phyloP scores from a whole-genome alignment of 35 echinoderm and acorn worm genomes.

The Diadema setosum region DNA sequence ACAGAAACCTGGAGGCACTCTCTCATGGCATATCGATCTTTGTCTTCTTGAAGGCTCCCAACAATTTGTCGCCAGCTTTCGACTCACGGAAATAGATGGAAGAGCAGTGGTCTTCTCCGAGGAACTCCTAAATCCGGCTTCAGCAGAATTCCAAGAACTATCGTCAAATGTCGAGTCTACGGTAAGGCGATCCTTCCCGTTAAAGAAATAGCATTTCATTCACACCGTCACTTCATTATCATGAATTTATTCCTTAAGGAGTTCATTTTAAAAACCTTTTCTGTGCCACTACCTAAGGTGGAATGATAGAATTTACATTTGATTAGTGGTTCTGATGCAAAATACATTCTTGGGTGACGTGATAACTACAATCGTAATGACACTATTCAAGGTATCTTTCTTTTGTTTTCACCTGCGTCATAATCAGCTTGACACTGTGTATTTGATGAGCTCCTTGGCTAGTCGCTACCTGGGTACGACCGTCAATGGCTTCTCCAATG shows the following conservation, averaged over 20 bases:
- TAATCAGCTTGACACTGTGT: conserved; percentile 61
- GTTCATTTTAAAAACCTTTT: too few relatives aligned
- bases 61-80: background rate
- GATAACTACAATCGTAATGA: too few relatives aligned
- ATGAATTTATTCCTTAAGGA: too few relatives aligned
- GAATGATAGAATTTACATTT: too few relatives aligned
- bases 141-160: background rate
- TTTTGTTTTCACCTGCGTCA: too few relatives aligned
- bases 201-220: too few relatives aligned
- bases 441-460: background rate
- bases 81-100: background rate
- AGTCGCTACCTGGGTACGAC: conserved; percentile 13
- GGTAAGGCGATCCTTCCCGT: too few relatives aligned
- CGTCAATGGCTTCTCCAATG: conserved; percentile 23
- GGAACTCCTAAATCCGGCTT: background rate
- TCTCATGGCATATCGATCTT: too few relatives aligned
- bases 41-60: background rate
- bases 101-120: background rate
- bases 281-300: too few relatives aligned
- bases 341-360: background rate
- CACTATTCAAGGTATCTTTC: too few relatives aligned
- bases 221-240: too few relatives aligned
- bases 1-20: background rate
- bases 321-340: too few relatives aligned
- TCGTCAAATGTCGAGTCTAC: background rate